phyloP scores from a whole-genome alignment of 2,113 vertebrate genomes.

The Pangasianodon gigas region DNA sequence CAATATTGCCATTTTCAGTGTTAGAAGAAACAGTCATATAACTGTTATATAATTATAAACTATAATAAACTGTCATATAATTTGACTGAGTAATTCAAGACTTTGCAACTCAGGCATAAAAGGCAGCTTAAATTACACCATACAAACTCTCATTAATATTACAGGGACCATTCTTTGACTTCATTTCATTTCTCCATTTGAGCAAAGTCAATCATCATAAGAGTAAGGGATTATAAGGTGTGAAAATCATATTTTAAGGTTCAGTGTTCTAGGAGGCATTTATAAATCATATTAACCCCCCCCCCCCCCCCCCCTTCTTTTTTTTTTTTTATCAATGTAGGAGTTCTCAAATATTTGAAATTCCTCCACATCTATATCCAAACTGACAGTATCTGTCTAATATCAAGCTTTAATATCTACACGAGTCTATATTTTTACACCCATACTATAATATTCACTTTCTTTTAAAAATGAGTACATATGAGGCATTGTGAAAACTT shows the following conservation, averaged over 20 bases:
- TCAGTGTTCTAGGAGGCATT: slow-evolving; percentile 66
- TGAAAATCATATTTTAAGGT: slow-evolving; percentile 76
- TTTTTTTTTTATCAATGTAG: slow-evolving; percentile 35
- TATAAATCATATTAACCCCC: slow-evolving; percentile 60
- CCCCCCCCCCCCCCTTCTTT: background rate
- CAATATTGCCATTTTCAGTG: background rate
- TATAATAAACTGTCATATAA: slow-evolving; percentile 26
- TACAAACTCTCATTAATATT: slow-evolving; percentile 75
- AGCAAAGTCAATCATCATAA: slow-evolving; percentile 67
- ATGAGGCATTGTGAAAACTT: slow-evolving; percentile 27
- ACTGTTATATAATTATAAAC: slow-evolving; percentile 48
- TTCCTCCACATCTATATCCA: slow-evolving; percentile 26
- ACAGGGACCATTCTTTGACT: slow-evolving; percentile 72
- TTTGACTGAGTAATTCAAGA: slow-evolving; percentile 62
- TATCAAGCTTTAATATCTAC: slow-evolving; percentile 5
- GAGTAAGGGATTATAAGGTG: slow-evolving; percentile 72
- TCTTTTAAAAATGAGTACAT: slow-evolving; percentile 24
- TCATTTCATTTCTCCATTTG: slow-evolving; percentile 70
- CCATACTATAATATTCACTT: slow-evolving; percentile 38
- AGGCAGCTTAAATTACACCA: slow-evolving; percentile 67
- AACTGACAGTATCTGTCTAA: background rate
- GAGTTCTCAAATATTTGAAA: slow-evolving; percentile 48
- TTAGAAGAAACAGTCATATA: slow-evolving; percentile 49
- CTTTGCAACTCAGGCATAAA: slow-evolving; percentile 67
- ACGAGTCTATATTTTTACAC: slow-evolving; percentile 18